phyloP scores from a whole-genome alignment of 2,888 invertebrate genomes.

The Drosophila planitibia region DNA sequence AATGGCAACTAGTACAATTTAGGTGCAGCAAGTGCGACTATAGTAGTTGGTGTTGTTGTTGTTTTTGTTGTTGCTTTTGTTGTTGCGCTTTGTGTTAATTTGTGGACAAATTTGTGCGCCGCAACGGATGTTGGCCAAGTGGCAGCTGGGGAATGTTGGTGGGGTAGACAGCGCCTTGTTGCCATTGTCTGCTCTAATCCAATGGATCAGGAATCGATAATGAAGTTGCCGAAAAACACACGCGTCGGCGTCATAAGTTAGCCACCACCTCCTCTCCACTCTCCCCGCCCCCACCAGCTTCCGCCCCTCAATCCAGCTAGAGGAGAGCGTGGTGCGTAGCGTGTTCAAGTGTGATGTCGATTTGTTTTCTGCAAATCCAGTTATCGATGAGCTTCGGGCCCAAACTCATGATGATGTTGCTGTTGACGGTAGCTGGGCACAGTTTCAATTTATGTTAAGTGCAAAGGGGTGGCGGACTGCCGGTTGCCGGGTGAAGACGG shows the following conservation, averaged over 20 bases:
- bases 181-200: conserved; percentile 71
- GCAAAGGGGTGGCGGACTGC: conserved; percentile 7
- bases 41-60: conserved; percentile 1
- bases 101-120: conserved; percentile 79
- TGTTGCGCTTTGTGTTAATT: conserved; percentile 71
- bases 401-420: conserved; percentile 26
- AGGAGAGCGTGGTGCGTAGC: conserved; percentile 25
- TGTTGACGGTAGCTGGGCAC: conserved; percentile 34
- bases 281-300: neutral
- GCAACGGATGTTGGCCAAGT: conserved; percentile 61
- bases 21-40: conserved; percentile 45
- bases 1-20: conserved; percentile 70
- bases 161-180: conserved; percentile 46
- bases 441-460: conserved; percentile 67
- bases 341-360: conserved; percentile 64
- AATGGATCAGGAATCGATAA: conserved; percentile 79
- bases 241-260: conserved; percentile 73
- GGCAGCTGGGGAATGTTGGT: conserved; percentile 2
- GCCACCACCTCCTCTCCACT: conserved; percentile 2
- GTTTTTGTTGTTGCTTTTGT: conserved; percentile 16
- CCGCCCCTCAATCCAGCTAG: neutral
- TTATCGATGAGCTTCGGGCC: conserved; percentile 73
- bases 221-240: conserved; percentile 77
- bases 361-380: conserved; percentile 81
- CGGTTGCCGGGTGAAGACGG: neutral